Base-by-base conservation (phyloP, 2,113 vertebrate species). In the Hippocampus barbouri region DNA sequence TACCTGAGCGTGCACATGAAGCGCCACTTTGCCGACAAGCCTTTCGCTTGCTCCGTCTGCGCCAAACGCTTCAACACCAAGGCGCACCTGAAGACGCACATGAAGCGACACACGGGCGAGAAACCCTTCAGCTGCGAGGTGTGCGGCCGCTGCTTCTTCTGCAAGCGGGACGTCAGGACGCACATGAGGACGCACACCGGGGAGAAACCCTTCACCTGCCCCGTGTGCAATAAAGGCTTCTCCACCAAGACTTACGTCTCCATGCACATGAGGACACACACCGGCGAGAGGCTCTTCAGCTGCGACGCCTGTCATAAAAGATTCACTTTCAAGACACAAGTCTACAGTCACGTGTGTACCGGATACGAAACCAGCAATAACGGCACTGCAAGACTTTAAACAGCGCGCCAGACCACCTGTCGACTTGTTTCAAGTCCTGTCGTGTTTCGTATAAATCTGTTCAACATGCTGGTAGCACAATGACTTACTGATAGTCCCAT, bases 241-340 rank as follows among this genome's bases (percentile, higher is more conserved):
- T 63, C 61, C 34, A 38, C 34, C 16, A 63, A 63, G 30, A 40
- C 34, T 34, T 38, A 63, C 10, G 38, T 63, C 18, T 40, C 34
- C 34, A 63, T 63, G 20, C 61, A 63, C 34, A 63, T 63, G 61
- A 63, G 61, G 18, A 63, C 61, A 4, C 61, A 63, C 61, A 63
- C 61, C 34, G 61, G 61, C 20, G 61, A 63, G 34, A 63, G 38
- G 20, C 61, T 40, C 14, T 63, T 63, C 20, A n/a, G 61, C 38
- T 63, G 61, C 61, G 21, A 63, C 20, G 20, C 38, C 34, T 63
- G 61, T 21, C 30, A 63, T 5, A 63, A 63, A 63, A 63, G 34
- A 11, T 63, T 63, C 20, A 40, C 61, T 9, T 63, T 40, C 3
- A 38, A 40, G 61, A 63, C 34, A 15, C 61, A 63, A 11, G 18